phyloP scores from a whole-genome alignment of 2,797 vertebrate genomes.

The Acestrorhynchus altus region DNA sequence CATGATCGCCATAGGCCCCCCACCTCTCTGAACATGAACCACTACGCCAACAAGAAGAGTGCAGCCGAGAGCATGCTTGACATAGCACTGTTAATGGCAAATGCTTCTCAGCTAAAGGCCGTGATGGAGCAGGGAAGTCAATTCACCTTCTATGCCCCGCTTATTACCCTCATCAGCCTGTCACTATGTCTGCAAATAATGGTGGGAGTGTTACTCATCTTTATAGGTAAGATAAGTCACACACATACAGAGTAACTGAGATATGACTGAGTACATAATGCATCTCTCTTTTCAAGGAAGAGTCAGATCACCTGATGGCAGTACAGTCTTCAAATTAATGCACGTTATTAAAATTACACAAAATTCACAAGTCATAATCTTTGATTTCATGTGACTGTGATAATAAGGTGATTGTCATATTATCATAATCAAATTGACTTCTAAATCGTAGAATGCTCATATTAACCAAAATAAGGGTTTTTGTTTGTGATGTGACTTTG shows the following conservation, averaged over 20 bases:
- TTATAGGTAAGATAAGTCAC: conserved; percentile 82
- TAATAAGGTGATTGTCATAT: no score
- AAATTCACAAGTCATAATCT: no score
- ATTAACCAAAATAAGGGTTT: no score
- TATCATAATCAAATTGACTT: no score
- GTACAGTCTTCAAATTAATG: no score
- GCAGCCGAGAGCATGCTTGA: conserved; percentile 96
- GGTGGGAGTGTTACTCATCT: conserved; percentile 92
- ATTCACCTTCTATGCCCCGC: conserved; percentile 82
- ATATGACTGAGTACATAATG: no score
- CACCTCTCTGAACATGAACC: conserved; percentile 88
- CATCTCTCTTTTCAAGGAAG: no score
- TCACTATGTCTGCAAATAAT: conserved; percentile 87
- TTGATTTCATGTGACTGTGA: no score
- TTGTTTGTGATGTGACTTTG: no score
- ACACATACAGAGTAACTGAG: neutral
- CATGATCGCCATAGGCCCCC: neutral
- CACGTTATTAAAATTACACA: no score
- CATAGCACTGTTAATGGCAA: conserved; percentile 94
- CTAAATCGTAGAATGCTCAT: no score
- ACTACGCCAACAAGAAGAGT: conserved; percentile 96
- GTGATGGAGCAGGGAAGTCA: conserved; percentile 86
- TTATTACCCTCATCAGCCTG: conserved; percentile 87
- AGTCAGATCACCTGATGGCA: no score
- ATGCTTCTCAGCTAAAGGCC: conserved; percentile 93